Evolutionary conservation across 2,113 vertebrate species (phyloP).

Genomic region (Sitta europaea): DNA sequence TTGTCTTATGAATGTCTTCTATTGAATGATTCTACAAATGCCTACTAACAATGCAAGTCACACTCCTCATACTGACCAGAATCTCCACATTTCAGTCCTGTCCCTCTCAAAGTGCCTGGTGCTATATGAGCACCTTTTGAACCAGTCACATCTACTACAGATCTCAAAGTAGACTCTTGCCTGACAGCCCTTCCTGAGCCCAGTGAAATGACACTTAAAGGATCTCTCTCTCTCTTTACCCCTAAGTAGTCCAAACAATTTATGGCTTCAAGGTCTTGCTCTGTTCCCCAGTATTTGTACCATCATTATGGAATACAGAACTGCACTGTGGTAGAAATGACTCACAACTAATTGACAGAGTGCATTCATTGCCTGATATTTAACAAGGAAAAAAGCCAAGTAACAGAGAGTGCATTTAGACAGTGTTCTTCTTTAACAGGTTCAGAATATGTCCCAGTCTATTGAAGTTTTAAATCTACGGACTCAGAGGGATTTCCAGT

Average conservation of each 20-base stretch:
- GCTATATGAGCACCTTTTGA: neutral
- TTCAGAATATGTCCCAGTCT: constrained; percentile 99
- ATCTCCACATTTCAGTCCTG: neutral
- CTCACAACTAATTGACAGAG: neutral
- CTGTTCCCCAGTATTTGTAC: neutral
- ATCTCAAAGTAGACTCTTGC: neutral
- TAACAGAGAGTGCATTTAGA: neutral
- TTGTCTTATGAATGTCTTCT: neutral
- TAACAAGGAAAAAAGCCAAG: neutral
- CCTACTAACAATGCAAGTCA: neutral
- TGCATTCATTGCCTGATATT: neutral
- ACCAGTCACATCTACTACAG: neutral
- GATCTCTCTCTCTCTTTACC: neutral
- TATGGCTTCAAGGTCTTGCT: neutral
- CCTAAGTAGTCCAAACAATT: neutral
- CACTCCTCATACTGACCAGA: neutral
- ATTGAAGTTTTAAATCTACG: constrained; percentile 97
- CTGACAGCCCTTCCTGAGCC: neutral
- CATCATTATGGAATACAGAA: neutral
- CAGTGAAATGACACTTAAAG: neutral
- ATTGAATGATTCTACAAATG: neutral
- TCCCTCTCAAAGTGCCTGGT: neutral
- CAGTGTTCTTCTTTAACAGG: constrained; percentile 73
- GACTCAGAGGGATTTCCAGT: constrained; percentile 98
- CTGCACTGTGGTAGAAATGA: neutral